These are phyloP conservation scores for Agapostemon virescens DNA, from an alignment of 2,888 invertebrate genomes.

Conservation along the genomic window DNA sequence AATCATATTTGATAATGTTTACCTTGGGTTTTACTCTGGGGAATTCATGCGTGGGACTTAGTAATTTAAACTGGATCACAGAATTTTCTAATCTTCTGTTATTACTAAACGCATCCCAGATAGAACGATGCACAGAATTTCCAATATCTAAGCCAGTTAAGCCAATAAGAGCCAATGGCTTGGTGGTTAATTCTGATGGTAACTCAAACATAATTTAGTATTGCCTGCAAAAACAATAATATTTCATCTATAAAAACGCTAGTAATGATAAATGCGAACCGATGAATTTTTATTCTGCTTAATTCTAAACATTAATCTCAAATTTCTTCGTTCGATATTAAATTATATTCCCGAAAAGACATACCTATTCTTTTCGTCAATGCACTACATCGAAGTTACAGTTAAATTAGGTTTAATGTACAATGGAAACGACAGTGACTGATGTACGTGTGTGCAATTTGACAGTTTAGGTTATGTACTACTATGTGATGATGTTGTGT, in stretches of 20 bases:
- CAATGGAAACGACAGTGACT: not conserved
- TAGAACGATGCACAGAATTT: constrained; percentile 93
- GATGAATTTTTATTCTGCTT: not conserved
- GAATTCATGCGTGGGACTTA: constrained; percentile 92
- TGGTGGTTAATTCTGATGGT: constrained; percentile 91
- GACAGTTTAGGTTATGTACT: constrained; percentile 47
- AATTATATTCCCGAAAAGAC: not conserved
- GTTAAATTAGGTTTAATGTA: not conserved
- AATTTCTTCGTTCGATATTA: not conserved
- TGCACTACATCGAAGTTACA: constrained; percentile 39
- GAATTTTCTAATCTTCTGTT: constrained; percentile 91
- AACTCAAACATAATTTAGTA: constrained; percentile 82
- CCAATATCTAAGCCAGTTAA: constrained; percentile 93
- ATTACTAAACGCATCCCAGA: constrained; percentile 96
- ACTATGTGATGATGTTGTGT: constrained; percentile 1
- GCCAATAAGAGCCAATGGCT: constrained; percentile 93
- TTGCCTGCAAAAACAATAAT: constrained; percentile 23
- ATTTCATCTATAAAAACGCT: constrained; percentile 1
- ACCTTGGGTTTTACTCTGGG: constrained; percentile 90
- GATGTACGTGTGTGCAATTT: constrained; percentile 23
- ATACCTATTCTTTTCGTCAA: constrained; percentile 7
- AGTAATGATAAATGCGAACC: not conserved
- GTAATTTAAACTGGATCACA: constrained; percentile 90
- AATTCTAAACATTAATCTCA: not conserved
- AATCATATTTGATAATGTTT: constrained; percentile 17